A percentile compares a stretch with the other conserved stretches of the same genome.
Evolutionary conservation across 2,113 vertebrate species (phyloP).

Genomic region (Gallinago media): DNA sequence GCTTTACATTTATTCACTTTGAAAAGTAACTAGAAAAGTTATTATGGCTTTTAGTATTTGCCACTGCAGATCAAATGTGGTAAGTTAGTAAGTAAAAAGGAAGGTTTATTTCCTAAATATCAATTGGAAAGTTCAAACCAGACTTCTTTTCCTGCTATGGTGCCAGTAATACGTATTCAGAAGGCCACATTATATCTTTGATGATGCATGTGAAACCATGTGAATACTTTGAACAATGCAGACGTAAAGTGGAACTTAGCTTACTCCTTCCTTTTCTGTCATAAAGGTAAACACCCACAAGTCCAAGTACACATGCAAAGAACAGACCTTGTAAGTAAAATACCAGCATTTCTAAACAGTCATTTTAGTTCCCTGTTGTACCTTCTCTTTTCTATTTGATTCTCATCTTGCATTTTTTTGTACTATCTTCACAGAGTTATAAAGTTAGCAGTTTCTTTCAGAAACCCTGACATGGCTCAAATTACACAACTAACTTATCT

Average conservation of each 20-base stretch:
- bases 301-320: background rate
- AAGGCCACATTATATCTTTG: background rate
- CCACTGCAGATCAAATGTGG: background rate
- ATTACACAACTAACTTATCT: background rate
- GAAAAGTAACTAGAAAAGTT: background rate
- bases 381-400: background rate
- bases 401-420: background rate
- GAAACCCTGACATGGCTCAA: background rate
- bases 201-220: background rate
- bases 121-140: background rate
- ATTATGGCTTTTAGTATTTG: background rate
- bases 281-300: conserved; percentile 5
- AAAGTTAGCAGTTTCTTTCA: background rate
- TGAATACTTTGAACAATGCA: background rate
- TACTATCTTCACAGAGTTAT: background rate
- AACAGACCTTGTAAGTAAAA: conserved; percentile 9
- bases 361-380: background rate
- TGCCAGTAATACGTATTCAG: background rate
- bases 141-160: background rate
- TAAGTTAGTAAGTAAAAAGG: background rate
- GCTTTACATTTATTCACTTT: background rate
- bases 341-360: background rate
- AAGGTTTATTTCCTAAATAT: background rate
- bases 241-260: background rate
- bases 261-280: conserved; percentile 9